These are phyloP conservation scores for Arothron firmamentum DNA, from an alignment of 2,113 vertebrate genomes.

Conservation along the genomic window DNA sequence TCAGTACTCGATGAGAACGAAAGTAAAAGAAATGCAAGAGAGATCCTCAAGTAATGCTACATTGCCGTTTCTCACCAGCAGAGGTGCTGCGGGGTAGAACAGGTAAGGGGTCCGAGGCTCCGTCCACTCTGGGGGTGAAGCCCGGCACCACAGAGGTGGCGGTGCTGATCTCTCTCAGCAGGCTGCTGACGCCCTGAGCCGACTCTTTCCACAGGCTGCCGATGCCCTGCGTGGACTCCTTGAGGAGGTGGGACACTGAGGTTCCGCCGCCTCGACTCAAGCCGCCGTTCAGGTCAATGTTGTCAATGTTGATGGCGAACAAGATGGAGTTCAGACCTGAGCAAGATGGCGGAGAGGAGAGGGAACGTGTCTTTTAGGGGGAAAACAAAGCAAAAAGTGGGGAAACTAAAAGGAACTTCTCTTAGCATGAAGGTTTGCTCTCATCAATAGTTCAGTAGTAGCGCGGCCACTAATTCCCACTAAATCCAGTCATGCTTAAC, in stretches of 20 bases:
- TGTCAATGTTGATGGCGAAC: constrained; percentile 98
- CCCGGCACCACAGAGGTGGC: constrained; percentile 87
- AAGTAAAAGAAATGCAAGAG: no score
- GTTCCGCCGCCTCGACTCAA: constrained; percentile 66
- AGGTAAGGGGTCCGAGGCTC: constrained; percentile 84
- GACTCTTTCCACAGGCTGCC: constrained; percentile 93
- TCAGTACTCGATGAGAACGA: no score
- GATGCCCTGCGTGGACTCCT: constrained; percentile 95
- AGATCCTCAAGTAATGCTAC: neutral
- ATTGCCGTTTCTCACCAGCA: constrained; percentile 62
- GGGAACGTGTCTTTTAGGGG: no score
- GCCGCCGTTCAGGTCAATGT: constrained; percentile 91
- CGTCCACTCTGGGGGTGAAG: constrained; percentile 82
- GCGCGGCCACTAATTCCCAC: neutral
- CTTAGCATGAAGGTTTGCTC: no score
- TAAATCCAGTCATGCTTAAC: constrained; percentile 3
- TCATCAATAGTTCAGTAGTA: no score
- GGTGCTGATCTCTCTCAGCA: constrained; percentile 88
- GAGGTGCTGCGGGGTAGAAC: constrained; percentile 81
- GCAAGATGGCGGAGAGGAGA: neutral
- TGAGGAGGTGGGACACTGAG: constrained; percentile 86
- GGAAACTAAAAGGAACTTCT: no score
- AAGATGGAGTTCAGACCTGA: constrained; percentile 96
- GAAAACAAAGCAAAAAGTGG: no score
- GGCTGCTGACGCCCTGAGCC: constrained; percentile 91